phyloP scores from a whole-genome alignment of 2,113 vertebrate species.

The Amphiprion percula region DNA sequence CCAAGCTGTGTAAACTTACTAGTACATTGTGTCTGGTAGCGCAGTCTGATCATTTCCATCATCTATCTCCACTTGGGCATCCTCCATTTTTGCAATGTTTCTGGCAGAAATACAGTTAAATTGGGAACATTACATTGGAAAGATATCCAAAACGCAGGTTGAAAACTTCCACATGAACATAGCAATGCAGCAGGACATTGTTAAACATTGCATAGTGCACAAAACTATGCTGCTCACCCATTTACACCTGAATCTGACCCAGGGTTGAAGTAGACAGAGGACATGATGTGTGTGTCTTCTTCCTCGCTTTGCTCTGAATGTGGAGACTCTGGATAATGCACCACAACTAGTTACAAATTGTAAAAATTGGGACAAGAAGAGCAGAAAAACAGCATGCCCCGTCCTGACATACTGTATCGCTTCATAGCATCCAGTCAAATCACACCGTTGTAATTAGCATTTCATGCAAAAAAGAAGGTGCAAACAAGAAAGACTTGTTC shows the following conservation, averaged over 20 bases:
- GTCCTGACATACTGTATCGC: not conserved
- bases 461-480: too few species aligned
- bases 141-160: not conserved
- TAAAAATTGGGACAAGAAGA: not conserved
- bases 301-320: conserved; percentile 24
- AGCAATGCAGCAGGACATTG: not conserved
- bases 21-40: conserved; percentile 79
- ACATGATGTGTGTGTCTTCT: conserved; percentile 79
- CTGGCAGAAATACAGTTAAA: not conserved
- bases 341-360: not conserved
- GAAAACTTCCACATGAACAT: not conserved
- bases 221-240: conserved; percentile 80
- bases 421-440: not conserved
- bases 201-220: too few species aligned
- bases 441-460: too few species aligned
- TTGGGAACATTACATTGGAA: too few species aligned
- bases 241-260: conserved; percentile 79
- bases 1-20: conserved; percentile 78
- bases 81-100: conserved; percentile 78
- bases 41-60: conserved; percentile 84
- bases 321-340: conserved; percentile 11
- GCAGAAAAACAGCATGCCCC: not conserved
- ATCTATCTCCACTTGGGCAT: conserved; percentile 88
- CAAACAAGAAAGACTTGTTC: not conserved
- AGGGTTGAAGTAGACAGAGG: conserved; percentile 85